phyloP scores from a whole-genome alignment of 53 echinoderm and acorn worm species.

The Astropecten irregularis region DNA sequence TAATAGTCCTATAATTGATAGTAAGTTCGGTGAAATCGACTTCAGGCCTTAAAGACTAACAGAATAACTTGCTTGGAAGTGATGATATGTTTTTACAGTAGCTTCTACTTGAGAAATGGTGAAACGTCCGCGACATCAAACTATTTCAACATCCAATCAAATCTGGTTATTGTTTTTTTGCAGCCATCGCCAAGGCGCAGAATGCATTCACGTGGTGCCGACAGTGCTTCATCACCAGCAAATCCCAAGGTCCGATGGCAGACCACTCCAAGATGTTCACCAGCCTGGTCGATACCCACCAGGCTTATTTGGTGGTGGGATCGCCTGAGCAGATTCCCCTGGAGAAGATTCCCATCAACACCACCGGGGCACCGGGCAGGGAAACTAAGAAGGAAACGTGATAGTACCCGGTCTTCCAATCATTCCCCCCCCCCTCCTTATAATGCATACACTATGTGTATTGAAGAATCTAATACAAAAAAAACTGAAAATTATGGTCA shows the following conservation, averaged over 20 bases:
- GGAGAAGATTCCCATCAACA: conserved; percentile 57
- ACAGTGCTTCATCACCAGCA: conserved; percentile 71
- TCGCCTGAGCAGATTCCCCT: conserved; percentile 82
- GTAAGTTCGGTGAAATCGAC: no score
- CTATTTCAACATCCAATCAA: no score
- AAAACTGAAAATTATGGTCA: no score
- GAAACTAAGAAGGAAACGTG: conserved; percentile 49
- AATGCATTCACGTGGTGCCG: conserved; percentile 84
- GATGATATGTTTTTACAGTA: no score
- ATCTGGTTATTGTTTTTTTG: no score
- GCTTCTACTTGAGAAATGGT: no score
- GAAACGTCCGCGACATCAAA: no score
- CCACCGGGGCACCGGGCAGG: background rate
- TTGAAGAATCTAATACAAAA: background rate
- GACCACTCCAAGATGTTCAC: conserved; percentile 86
- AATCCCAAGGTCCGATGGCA: conserved; percentile 59
- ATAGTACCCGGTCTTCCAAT: no score
- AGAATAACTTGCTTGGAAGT: no score
- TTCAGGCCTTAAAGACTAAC: no score
- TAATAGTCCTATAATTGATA: no score
- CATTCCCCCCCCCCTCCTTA: no score
- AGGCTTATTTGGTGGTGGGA: conserved; percentile 72
- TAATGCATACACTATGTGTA: background rate
- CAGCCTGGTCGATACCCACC: conserved; percentile 73
- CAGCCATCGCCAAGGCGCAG: conserved; percentile 63